A percentile compares a stretch with the other conserved stretches of the same genome.
Conservation (phyloP, 2,797 vertebrate species). For the Hirundo rustica region DNA sequence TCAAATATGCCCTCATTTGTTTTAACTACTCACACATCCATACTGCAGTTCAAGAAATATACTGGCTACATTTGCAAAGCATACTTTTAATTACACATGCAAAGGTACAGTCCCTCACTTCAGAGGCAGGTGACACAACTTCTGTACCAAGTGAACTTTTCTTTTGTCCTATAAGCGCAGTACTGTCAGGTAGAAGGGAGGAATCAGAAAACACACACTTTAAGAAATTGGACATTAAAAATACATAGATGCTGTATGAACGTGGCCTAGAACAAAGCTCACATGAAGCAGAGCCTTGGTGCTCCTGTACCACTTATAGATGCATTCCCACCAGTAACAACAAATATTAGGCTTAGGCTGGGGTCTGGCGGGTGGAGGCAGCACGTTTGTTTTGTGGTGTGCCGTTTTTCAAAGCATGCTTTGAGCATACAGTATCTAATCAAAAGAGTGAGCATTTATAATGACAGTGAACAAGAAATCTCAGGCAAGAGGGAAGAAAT, state of each 20-base stretch:
- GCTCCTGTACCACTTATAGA: neutral
- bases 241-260: neutral
- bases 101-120: neutral
- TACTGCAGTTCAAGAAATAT: neutral
- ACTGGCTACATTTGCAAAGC: neutral
- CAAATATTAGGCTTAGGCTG: neutral
- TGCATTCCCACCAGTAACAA: neutral
- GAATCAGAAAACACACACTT: neutral
- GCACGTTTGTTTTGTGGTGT: neutral
- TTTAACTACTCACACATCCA: neutral
- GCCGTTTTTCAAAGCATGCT: neutral
- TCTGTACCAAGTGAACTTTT: neutral
- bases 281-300: slow-evolving; percentile 4
- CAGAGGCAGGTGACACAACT: neutral
- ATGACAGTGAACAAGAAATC: neutral
- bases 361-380: neutral
- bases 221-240: neutral
- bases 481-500: neutral
- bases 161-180: neutral
- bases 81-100: neutral
- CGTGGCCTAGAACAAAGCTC: neutral
- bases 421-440: neutral
- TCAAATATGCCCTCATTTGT: neutral
- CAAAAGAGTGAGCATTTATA: neutral
- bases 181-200: neutral